These are phyloP conservation scores for Rhinoderma darwinii DNA, from an alignment of 2,113 vertebrate species.

Conservation along the genomic window DNA sequence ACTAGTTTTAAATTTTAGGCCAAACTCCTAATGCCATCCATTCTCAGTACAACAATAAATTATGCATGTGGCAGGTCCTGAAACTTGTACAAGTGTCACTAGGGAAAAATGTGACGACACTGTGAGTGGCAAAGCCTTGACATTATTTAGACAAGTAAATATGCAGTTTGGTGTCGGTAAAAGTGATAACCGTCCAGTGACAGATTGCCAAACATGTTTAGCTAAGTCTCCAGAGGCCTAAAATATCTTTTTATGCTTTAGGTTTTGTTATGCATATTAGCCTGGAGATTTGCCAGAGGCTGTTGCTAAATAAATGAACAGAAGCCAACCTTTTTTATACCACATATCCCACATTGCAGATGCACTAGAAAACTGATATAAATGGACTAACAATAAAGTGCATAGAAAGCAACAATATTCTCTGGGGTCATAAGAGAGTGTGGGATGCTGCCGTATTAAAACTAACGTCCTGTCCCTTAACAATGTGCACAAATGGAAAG, in stretches of 20 bases:
- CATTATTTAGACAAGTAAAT: slow-evolving; percentile 28
- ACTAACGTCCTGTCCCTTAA: background rate
- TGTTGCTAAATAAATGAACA: slow-evolving; percentile 55
- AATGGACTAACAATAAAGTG: slow-evolving; percentile 12
- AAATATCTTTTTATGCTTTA: slow-evolving; percentile 44
- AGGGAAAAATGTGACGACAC: background rate
- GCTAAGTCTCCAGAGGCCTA: slow-evolving; percentile 31
- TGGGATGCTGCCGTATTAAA: background rate
- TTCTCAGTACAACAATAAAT: background rate
- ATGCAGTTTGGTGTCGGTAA: slow-evolving; percentile 14
- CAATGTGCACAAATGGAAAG: background rate
- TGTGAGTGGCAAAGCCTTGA: background rate
- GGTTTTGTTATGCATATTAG: slow-evolving; percentile 56
- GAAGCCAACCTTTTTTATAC: slow-evolving; percentile 43
- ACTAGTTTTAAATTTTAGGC: background rate
- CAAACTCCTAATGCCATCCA: background rate
- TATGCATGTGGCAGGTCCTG: background rate
- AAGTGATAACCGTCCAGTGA: slow-evolving; percentile 40
- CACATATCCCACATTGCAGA: slow-evolving; percentile 19
- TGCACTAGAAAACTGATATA: slow-evolving; percentile 26
- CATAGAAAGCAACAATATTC: background rate
- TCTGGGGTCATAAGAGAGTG: slow-evolving; percentile 29
- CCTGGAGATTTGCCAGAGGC: slow-evolving; percentile 52
- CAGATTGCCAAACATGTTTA: slow-evolving; percentile 51
- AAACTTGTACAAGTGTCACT: background rate